Evolutionary conservation across 2,888 invertebrate genomes (phyloP), one percentile per base, ranked within the genome.

Genomic region (Leptinotarsa juncta): DNA sequence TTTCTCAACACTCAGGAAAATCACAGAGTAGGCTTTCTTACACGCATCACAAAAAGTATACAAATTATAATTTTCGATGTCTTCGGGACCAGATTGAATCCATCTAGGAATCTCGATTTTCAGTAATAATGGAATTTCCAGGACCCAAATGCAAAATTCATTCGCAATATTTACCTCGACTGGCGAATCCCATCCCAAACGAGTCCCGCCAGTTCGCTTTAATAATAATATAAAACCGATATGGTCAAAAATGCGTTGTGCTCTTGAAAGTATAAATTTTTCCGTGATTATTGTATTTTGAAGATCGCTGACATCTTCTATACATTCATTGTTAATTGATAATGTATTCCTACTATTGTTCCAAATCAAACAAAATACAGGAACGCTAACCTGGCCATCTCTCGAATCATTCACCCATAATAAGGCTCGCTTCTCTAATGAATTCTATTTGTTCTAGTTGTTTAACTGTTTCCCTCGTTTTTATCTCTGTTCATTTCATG

Each of bases 151-250:
- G 42, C 26, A 14, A 16, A 65, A 65, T 32, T 23, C 1, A 23
- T 26, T 16, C 23, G 5, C 14, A 20, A 51, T 67, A n/a, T 67
- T 26, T 51, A 51, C 50, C 3, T 3, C 20, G 12, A 67, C 53
- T 5, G 18, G 20, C 20, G 5, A 7, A 67, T 50, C 50, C 26
- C 26, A 67, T 48, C 26, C 67, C 1, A 70, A 60, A 15, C 18
- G 7, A 23, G 23, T 23, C 60, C 70, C 53, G 75, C 77, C 75
- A 4, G 71, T 57, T 18, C 57, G 60, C 57, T 78, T 77, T 16
- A 77, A 42, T 32, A 77, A 48, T 26, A 78, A 23, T 62, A 78
- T 79, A 7, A 75, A 79, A 20, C 78, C 78, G 26, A 78, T 70
- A 7, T 73, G 75, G 57, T 75, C 77, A 23, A 79, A 78, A 20